Conservation (phyloP, 2,797 vertebrate genomes). For the Rhodeus uyekii region DNA sequence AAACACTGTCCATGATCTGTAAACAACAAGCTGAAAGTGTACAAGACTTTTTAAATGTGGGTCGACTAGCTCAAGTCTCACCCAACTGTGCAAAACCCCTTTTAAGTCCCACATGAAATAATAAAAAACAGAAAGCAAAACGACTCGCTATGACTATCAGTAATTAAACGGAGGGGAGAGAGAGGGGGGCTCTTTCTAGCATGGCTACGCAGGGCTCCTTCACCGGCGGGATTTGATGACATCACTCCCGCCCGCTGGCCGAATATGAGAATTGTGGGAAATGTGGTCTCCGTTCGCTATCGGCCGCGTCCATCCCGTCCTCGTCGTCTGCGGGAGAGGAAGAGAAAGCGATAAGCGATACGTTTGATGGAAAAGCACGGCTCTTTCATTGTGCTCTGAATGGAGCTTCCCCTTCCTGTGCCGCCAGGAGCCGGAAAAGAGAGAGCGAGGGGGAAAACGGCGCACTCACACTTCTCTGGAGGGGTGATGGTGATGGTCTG, state of each 20-base stretch:
- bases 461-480: conserved; percentile 79
- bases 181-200: conserved; percentile 75
- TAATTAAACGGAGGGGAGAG: conserved; percentile 53
- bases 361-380: background rate
- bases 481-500: conserved; percentile 99
- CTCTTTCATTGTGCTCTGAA: conserved; percentile 1
- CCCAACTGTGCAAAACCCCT: conserved; percentile 83
- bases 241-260: conserved; percentile 77
- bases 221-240: conserved; percentile 59
- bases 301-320: conserved; percentile 80
- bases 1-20: conserved; percentile 56
- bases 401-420: conserved; percentile 14
- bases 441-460: background rate
- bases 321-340: conserved; percentile 69
- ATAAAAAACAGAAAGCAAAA: conserved; percentile 49
- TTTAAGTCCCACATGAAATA: conserved; percentile 69
- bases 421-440: background rate
- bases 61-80: conserved; percentile 68
- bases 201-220: conserved; percentile 81
- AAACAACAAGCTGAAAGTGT: conserved; percentile 77
- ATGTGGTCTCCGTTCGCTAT: conserved; percentile 81
- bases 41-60: conserved; percentile 75
- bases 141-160: conserved; percentile 64
- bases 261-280: conserved; percentile 83
- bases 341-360: conserved; percentile 6